Base-by-base conservation (phyloP, 2,797 vertebrate genomes). In the Chaetophractus vellerosus region DNA sequence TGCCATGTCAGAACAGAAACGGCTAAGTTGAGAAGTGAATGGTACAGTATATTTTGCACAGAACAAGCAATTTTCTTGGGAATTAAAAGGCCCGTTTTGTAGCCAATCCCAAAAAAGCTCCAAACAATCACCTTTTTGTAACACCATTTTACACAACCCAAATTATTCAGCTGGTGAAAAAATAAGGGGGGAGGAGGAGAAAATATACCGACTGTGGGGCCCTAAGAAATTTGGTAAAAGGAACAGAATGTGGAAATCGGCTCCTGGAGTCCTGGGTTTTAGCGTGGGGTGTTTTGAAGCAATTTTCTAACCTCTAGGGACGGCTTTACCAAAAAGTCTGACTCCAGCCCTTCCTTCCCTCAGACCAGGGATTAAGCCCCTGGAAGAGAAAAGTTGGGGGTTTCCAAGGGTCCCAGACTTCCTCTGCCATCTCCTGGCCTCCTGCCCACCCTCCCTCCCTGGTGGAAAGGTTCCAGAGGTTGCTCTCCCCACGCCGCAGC, bases 21-120 rank as follows among this genome's bases (percentile, higher is more conserved):
- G 38, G 48, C 88, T 68, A 9, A 1, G 15, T 5, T 6, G 66
- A 61, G 69, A 31, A 19, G 48, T 9, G 72, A 90, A 79, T 1
- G 10, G 61, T 1, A 8, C 26, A 16, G 61, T 11, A 1, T 23
- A 23, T 74, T 72, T 63, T 86, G 64, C 26, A 45, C 0, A 31
- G 15, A 91, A 66, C 28, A 31, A 86, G 79, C 69, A 6, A 66
- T 80, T 80, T 86, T 76, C 84, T 50, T 36, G 36, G 85, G 38
- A 38, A 80, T 86, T 69, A 38, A 88, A 81, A 80, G 83, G 23
- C 33, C 52, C 6, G 6, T 66, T 31, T 50, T 5, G 1, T 12
- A 71, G 69, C 64, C 82, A 69, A 3, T 55, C 16, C 3, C 74
- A 12, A 16, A 88, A 89, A 82, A n/a, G 9, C 38, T 63, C 2